phyloP scores from a whole-genome alignment of 2,888 invertebrate species.

The Kuschelorhynchus macadamiae region DNA sequence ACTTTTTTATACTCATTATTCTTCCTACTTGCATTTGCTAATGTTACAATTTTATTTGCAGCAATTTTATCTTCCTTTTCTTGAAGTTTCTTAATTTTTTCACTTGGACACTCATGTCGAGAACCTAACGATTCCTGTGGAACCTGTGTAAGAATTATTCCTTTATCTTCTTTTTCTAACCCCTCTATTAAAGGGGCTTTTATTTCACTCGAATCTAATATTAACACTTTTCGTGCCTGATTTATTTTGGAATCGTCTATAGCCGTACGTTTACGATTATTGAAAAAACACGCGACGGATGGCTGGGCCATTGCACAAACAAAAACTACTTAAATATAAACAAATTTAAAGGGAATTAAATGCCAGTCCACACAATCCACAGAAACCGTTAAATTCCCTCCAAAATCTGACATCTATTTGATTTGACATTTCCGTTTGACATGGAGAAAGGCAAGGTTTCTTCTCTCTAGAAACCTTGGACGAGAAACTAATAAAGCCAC shows the following conservation, averaged over 20 bases:
- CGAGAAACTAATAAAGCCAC: too few relatives aligned
- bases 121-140: slow-evolving; percentile 28
- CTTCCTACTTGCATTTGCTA: slow-evolving; percentile 31
- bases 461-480: too few relatives aligned
- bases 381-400: slow-evolving; percentile 60
- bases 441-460: too few relatives aligned
- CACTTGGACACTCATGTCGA: slow-evolving; percentile 25
- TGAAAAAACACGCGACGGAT: slow-evolving; percentile 82
- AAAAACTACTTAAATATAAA: slow-evolving; percentile 52
- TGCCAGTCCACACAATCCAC: slow-evolving; percentile 21
- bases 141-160: slow-evolving; percentile 44
- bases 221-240: slow-evolving; percentile 71
- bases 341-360: slow-evolving; percentile 57
- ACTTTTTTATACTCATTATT: slow-evolving; percentile 32
- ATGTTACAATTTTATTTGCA: slow-evolving; percentile 49
- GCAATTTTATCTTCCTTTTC: slow-evolving; percentile 51
- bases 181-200: slow-evolving; percentile 44
- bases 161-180: slow-evolving; percentile 43
- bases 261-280: slow-evolving; percentile 82
- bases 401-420: slow-evolving; percentile 47
- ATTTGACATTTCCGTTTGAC: slow-evolving; percentile 1
- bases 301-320: slow-evolving; percentile 79
- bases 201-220: slow-evolving; percentile 61
- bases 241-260: slow-evolving; percentile 73
- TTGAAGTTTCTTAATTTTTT: slow-evolving; percentile 50